Conservation (phyloP, 2,797 vertebrate genomes). For the Lacerta bilineata region DNA sequence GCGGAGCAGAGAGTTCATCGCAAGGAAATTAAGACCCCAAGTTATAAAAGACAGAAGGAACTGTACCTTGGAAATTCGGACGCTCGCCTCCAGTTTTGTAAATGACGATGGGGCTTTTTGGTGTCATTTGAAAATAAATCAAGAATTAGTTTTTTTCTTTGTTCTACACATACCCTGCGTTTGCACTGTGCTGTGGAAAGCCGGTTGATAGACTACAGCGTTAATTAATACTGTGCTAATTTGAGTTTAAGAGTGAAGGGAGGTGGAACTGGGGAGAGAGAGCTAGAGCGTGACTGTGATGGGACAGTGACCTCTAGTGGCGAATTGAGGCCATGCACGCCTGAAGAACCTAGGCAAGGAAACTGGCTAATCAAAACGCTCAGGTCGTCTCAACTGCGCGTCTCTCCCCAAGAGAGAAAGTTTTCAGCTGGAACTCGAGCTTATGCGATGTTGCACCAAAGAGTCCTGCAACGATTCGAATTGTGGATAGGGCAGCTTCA, state of each 20-base stretch:
- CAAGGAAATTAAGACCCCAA: conserved; percentile 62
- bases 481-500: background rate
- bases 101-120: conserved; percentile 50
- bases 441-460: background rate
- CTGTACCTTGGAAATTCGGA: conserved; percentile 74
- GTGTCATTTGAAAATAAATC: conserved; percentile 23
- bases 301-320: conserved; percentile 81
- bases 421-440: background rate
- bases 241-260: conserved; percentile 65
- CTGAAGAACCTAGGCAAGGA: background rate
- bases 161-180: conserved; percentile 72
- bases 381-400: background rate
- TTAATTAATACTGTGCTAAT: conserved; percentile 80
- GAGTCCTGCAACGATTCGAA: background rate
- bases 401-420: background rate
- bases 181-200: conserved; percentile 63
- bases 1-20: conserved; percentile 21
- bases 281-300: conserved; percentile 59
- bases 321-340: conserved; percentile 61
- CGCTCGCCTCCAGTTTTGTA: conserved; percentile 69
- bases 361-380: background rate
- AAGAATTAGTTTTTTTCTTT: conserved; percentile 64
- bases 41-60: conserved; percentile 66
- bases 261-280: conserved; percentile 46
- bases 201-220: conserved; percentile 74